Conservation (phyloP, 2,113 vertebrate genomes). For the Odontesthes bonariensis region DNA sequence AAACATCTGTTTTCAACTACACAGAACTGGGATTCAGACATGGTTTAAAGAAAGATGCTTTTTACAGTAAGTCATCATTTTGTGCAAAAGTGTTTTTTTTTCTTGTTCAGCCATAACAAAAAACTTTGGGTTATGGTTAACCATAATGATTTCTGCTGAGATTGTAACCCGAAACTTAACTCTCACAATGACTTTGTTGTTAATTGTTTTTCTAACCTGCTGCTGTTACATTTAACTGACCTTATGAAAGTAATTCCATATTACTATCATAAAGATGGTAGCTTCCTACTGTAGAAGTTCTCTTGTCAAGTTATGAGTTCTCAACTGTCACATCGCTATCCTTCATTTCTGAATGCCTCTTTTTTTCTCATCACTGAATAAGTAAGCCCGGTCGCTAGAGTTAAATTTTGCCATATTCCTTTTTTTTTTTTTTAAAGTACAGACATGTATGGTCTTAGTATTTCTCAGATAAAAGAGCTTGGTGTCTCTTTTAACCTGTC, state of each 20-base stretch:
- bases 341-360: too few relatives aligned
- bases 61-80: conserved; percentile 37
- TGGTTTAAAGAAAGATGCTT: conserved; percentile 28
- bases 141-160: conserved; percentile 34
- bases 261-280: too few relatives aligned
- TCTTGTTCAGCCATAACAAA: conserved; percentile 32
- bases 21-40: conserved; percentile 36
- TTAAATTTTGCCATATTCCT: too few relatives aligned
- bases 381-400: neutral
- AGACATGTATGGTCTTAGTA: too few relatives aligned
- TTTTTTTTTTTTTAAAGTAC: too few relatives aligned
- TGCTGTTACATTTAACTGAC: neutral
- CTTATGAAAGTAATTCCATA: neutral
- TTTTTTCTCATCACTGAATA: neutral
- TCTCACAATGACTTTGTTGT: neutral
- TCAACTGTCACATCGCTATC: too few relatives aligned
- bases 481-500: too few relatives aligned
- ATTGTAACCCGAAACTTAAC: conserved; percentile 16
- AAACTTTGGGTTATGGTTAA: conserved; percentile 31
- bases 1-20: conserved; percentile 64
- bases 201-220: neutral
- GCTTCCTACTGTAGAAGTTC: too few relatives aligned
- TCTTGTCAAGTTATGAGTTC: too few relatives aligned
- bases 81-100: conserved; percentile 2
- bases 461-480: too few relatives aligned